A percentile compares a stretch with the other conserved stretches of the same genome.
Evolutionary conservation across 2,888 invertebrate species (phyloP).

Genomic region (Amiota communis): DNA sequence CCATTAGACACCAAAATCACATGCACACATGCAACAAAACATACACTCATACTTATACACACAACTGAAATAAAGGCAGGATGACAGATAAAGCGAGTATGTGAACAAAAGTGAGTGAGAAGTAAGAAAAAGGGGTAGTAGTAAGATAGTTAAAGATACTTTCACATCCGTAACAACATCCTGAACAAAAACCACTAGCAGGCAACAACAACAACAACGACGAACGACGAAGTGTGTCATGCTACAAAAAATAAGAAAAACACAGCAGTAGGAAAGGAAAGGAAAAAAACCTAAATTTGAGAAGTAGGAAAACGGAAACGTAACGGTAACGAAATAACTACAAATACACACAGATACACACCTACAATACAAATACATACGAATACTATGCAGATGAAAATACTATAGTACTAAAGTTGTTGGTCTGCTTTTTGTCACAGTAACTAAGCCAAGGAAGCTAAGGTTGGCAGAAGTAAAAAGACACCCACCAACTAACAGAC

Average conservation of each 20-base stretch:
- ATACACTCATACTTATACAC: neutral
- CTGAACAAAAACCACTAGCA: neutral
- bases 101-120: too few relatives aligned
- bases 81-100: too few relatives aligned
- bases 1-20: slow-evolving; percentile 27
- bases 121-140: neutral
- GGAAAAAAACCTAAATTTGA: neutral
- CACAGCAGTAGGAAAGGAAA: slow-evolving; percentile 21
- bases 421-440: slow-evolving; percentile 4
- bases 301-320: neutral
- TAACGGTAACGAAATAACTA: slow-evolving; percentile 33
- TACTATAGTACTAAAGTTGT: neutral
- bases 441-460: neutral
- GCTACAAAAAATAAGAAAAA: neutral
- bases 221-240: too few relatives aligned
- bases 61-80: too few relatives aligned
- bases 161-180: slow-evolving; percentile 7
- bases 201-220: slow-evolving; percentile 3
- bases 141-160: slow-evolving; percentile 18
- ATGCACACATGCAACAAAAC: slow-evolving; percentile 24
- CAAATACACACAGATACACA: neutral
- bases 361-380: too few relatives aligned
- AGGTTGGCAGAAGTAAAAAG: too few relatives aligned
- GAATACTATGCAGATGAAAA: slow-evolving; percentile 7
- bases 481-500: too few relatives aligned